Conservation (phyloP, 2,113 vertebrate species). For the Chrysochloris asiatica region DNA sequence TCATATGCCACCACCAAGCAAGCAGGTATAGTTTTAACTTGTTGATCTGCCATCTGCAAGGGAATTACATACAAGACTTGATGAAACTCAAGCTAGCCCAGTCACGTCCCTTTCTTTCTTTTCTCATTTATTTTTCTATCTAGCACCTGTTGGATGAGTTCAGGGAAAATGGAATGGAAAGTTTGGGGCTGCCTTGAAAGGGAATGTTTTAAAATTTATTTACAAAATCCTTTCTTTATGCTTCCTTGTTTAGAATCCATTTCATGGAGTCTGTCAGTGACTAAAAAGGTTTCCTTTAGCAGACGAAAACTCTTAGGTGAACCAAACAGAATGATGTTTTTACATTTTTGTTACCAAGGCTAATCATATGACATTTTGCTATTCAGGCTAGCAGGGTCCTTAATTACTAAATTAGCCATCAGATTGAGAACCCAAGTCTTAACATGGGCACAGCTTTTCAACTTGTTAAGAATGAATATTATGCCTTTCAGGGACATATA, state of each 20-base stretch:
- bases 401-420: constrained; percentile 5
- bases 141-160: background rate
- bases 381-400: background rate
- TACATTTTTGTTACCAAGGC: background rate
- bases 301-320: background rate
- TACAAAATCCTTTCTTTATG: constrained; percentile 22
- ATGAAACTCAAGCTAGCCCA: background rate
- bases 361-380: background rate
- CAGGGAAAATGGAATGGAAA: background rate
- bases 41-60: background rate
- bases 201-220: background rate
- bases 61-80: background rate
- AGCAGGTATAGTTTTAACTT: constrained; percentile 64
- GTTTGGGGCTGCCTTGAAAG: background rate
- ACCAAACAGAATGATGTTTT: background rate
- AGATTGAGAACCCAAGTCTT: background rate
- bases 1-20: constrained; percentile 64
- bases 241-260: constrained; percentile 16
- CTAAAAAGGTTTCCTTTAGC: background rate
- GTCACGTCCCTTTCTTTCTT: background rate
- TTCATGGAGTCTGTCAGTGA: background rate
- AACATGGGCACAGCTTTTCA: background rate
- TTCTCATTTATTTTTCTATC: background rate
- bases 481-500: background rate
- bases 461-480: background rate